These are phyloP conservation scores for Tenebrio molitor DNA, from an alignment of 1,140 invertebrate genomes.

Conservation along the genomic window DNA sequence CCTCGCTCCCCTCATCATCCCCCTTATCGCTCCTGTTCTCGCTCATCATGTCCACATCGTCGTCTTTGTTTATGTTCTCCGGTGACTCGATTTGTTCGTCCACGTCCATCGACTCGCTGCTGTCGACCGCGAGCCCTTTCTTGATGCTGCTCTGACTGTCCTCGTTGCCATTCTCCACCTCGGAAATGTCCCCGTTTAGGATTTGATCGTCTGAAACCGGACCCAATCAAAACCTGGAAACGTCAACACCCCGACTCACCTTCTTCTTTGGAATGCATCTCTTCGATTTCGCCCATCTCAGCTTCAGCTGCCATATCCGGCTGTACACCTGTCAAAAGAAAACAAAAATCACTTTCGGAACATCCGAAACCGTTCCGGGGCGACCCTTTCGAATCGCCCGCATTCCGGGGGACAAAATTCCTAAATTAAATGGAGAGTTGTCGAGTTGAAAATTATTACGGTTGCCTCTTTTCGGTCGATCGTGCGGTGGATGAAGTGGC, in stretches of 20 bases:
- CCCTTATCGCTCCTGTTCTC: neutral
- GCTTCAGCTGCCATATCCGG: slow-evolving; percentile 63
- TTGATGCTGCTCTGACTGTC: slow-evolving; percentile 52
- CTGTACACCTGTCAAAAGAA: slow-evolving; percentile 19
- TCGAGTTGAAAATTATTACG: slow-evolving; percentile 11
- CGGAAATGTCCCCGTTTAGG: slow-evolving; percentile 19
- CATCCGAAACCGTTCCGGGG: too few species aligned
- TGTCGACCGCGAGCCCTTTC: slow-evolving; percentile 12
- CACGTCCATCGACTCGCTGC: slow-evolving; percentile 53
- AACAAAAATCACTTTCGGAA: slow-evolving; percentile 4
- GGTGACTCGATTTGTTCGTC: slow-evolving; percentile 46
- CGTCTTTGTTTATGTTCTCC: slow-evolving; percentile 43
- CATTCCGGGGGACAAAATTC: neutral
- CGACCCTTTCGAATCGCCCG: neutral
- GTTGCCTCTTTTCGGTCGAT: neutral
- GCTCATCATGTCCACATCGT: slow-evolving; percentile 40
- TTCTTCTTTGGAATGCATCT: slow-evolving; percentile 65
- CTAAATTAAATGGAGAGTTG: neutral
- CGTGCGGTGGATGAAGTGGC: neutral
- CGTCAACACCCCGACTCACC: slow-evolving; percentile 50
- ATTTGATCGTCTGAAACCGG: slow-evolving; percentile 12
- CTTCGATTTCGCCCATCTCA: slow-evolving; percentile 65
- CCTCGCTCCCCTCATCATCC: slow-evolving; percentile 53
- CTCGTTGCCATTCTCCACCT: slow-evolving; percentile 43
- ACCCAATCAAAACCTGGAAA: neutral